Base-by-base conservation (phyloP, 2,113 vertebrate species). In the Urocynchramus pylzowi region DNA sequence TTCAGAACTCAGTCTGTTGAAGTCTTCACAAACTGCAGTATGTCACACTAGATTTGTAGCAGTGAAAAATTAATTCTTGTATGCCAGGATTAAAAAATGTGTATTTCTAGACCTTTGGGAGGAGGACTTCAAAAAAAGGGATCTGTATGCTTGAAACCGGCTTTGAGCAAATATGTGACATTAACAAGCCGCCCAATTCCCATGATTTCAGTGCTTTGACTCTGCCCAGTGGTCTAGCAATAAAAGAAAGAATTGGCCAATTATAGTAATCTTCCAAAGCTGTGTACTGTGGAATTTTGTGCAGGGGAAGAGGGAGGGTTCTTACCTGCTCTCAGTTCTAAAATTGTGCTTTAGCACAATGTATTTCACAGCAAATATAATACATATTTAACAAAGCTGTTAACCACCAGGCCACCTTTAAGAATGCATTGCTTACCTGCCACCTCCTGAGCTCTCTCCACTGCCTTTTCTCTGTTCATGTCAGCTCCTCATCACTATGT, bases 191-290 rank as follows among this genome's bases (percentile, higher is more conserved):
- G 47, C 47, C 78, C n/a, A 16, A 47, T 93, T 86, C 41, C 47
- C 6, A 15, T 74, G 67, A 86, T 94, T 96, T 91, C 64, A 64
- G 50, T 91, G 75, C 91, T 95, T 91, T 96, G 74, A 96, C 67
- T 95, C 42, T 70, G 57, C 78, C 9, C 50, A 59, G 78, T 93
- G 79, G 90, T 95, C 82, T 92, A 88, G 85, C 87, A 96, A 93
- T 90, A 91, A 91, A 90, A 86, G 79, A 77, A 96, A 93, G 85
- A 97, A 91, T 94, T 86, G 85, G 79, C 54, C 94, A 79, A 75
- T 94, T 93, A 94, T 1, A 78, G 85, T 90, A 93, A 88, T 97
- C 82, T 95, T 78, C 59, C 18, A 77, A 71, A 77, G 39, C 75
- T 88, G 59, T n/a, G 82, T 91, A 67, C 79, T 86, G 70, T 92